phyloP scores from a whole-genome alignment of 64 coral and sea anemone species.

The Trachythela sp. region DNA sequence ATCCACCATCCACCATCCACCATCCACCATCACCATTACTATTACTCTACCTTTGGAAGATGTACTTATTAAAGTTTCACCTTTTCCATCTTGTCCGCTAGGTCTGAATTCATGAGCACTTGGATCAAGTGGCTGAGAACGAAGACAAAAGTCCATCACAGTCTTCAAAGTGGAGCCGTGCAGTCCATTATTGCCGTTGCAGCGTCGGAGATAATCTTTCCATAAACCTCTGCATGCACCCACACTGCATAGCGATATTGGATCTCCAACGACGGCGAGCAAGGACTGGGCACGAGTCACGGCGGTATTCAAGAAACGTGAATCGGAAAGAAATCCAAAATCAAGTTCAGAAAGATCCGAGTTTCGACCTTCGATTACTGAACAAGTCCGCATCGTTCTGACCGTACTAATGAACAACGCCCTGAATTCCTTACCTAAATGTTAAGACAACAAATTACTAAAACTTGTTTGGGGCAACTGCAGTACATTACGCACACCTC shows the following conservation, averaged over 20 bases:
- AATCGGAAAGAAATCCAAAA: slow-evolving; percentile 51
- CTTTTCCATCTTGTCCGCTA: background rate
- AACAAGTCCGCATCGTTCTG: slow-evolving; percentile 50
- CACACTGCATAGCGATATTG: slow-evolving; percentile 55
- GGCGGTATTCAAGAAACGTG: slow-evolving; percentile 58
- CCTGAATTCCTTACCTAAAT: slow-evolving; percentile 62
- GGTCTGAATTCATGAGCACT: background rate
- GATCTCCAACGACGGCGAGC: slow-evolving; percentile 61
- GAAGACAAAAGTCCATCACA: background rate
- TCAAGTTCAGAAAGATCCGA: background rate
- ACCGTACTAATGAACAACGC: slow-evolving; percentile 68
- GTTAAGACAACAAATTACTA: background rate
- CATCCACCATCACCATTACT: background rate
- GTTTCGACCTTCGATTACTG: background rate
- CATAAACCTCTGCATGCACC: slow-evolving; percentile 52
- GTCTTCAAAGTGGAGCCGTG: slow-evolving; percentile 28
- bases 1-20: too few relatives aligned
- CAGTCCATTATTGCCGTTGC: slow-evolving; percentile 1
- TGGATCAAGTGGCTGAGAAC: background rate
- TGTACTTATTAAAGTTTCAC: background rate
- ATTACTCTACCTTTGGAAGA: background rate
- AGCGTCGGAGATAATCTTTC: slow-evolving; percentile 65
- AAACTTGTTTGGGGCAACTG: too few relatives aligned
- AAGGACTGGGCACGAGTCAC: slow-evolving; percentile 67
- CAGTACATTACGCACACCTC: too few relatives aligned